Conservation (phyloP, 2,888 invertebrate genomes). For the Pristionchus arcanus region DNA sequence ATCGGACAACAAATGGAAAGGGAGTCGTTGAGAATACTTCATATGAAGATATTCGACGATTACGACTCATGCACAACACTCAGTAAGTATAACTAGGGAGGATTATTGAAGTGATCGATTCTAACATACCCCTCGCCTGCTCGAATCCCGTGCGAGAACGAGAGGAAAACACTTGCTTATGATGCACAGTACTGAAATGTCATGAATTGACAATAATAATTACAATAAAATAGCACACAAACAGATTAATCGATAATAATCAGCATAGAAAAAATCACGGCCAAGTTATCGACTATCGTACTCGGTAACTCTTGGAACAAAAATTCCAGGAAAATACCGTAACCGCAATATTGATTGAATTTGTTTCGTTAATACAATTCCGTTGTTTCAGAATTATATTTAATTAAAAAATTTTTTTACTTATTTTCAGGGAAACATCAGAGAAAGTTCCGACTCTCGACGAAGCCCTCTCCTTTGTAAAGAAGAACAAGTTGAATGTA, state of each 20-base stretch:
- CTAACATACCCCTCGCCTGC: neutral
- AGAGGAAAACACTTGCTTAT: neutral
- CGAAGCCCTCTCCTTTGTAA: constrained; percentile 85
- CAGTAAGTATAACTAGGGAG: neutral
- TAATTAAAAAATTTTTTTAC: neutral
- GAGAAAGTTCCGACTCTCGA: constrained; percentile 85
- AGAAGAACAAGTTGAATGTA: constrained; percentile 85
- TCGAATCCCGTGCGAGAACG: neutral
- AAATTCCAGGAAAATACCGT: neutral
- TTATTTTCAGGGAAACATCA: constrained; percentile 53
- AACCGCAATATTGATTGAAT: neutral
- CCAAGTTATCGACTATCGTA: neutral
- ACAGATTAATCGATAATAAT: neutral
- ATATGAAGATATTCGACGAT: neutral
- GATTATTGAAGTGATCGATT: too few relatives aligned
- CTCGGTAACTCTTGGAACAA: neutral
- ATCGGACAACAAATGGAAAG: neutral
- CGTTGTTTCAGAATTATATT: neutral
- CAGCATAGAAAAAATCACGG: neutral
- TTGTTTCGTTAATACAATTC: neutral
- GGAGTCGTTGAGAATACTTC: neutral
- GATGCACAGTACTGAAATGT: neutral
- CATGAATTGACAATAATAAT: neutral
- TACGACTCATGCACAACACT: neutral
- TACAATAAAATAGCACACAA: neutral